Percentiles rank a stretch among this genome's conserved stretches.
These are phyloP conservation scores for Leptobrachium leishanense DNA, from an alignment of 2,113 vertebrate genomes.

Conservation along the genomic window DNA sequence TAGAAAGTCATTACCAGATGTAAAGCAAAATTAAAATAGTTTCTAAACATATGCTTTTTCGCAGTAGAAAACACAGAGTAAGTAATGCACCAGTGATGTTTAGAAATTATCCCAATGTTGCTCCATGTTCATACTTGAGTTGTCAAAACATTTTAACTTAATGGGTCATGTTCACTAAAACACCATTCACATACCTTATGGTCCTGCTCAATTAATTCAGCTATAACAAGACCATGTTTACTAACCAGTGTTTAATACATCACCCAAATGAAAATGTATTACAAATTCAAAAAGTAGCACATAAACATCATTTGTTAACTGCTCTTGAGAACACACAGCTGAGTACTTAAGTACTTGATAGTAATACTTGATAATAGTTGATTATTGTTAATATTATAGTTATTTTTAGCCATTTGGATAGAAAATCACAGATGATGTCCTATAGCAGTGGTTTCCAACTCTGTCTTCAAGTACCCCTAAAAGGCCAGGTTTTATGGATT, in stretches of 20 bases:
- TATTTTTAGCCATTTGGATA: too few species aligned
- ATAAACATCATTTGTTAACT: too few species aligned
- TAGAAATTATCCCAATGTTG: constrained; percentile 26
- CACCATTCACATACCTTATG: constrained; percentile 33
- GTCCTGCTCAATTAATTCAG: constrained; percentile 25
- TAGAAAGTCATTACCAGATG: constrained; percentile 11
- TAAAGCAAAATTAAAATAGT: constrained; percentile 26
- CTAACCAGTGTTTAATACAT: constrained; percentile 1
- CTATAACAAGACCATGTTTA: constrained; percentile 29
- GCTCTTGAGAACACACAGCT: too few species aligned
- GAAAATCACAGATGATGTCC: too few species aligned
- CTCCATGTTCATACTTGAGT: constrained; percentile 25
- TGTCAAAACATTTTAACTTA: constrained; percentile 40
- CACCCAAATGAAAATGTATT: neutral
- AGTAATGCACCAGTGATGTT: constrained; percentile 17
- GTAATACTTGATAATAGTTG: too few species aligned
- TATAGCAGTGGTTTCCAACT: too few species aligned
- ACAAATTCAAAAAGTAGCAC: too few species aligned
- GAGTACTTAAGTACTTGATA: too few species aligned
- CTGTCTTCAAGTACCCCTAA: too few species aligned
- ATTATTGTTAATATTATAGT: too few species aligned
- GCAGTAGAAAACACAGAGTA: constrained; percentile 11
- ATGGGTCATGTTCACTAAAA: constrained; percentile 24
- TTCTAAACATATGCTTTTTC: constrained; percentile 30
- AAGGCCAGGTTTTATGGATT: too few species aligned